A percentile compares a stretch with the other conserved stretches of the same genome.
Evolutionary conservation across 2,888 invertebrate genomes (phyloP).

Genomic region (Tenodera sinensis): DNA sequence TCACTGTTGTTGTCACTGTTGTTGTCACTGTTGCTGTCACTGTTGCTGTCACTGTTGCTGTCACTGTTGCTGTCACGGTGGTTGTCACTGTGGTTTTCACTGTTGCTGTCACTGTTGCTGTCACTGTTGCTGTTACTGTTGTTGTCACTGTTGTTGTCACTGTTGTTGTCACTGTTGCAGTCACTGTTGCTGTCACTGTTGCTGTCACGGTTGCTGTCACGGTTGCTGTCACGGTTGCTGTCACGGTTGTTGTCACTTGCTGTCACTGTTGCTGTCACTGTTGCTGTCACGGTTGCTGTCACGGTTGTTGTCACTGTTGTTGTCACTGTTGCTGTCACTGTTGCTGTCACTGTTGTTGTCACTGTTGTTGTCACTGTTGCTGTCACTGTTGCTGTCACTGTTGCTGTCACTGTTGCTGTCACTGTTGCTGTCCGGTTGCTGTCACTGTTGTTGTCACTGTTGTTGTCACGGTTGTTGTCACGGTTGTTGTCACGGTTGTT

Average conservation of each 20-base stretch:
- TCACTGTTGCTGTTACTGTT: constrained; percentile 3
- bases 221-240: no score
- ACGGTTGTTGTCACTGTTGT: no score
- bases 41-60: background rate
- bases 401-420: constrained; percentile 2
- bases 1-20: constrained; percentile 3
- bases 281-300: no score
- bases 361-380: background rate
- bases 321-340: no score
- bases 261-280: no score
- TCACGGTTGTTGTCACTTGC: no score
- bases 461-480: no score
- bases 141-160: constrained; percentile 5
- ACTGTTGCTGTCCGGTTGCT: no score
- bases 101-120: background rate
- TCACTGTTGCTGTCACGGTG: background rate
- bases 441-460: no score
- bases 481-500: no score
- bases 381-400: background rate
- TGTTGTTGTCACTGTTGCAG: background rate
- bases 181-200: background rate
- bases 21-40: constrained; percentile 4
- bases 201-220: background rate
- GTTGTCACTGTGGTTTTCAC: no score
- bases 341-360: background rate